A percentile compares a stretch with the other conserved stretches of the same genome.
phyloP scores from a whole-genome alignment of 2,888 invertebrate genomes.

The Anthophora plumipes region DNA sequence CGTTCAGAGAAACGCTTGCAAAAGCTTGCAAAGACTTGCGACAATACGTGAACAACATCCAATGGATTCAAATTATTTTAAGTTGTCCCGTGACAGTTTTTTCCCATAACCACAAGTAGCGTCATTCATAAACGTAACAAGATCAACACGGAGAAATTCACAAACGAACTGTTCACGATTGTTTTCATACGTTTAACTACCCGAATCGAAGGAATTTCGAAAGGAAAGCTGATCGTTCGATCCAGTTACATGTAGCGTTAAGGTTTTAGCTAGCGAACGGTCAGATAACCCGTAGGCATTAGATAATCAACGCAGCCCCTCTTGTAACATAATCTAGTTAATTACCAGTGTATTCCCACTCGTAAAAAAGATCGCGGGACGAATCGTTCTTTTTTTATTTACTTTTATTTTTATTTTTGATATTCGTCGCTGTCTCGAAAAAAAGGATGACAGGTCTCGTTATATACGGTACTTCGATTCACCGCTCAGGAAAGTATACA shows the following conservation, averaged over 20 bases:
- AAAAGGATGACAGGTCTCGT: slow-evolving; percentile 23
- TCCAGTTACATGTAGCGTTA: background rate
- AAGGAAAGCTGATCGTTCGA: background rate
- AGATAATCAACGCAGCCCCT: background rate
- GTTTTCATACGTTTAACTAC: too few relatives aligned
- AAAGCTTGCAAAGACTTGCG: too few relatives aligned
- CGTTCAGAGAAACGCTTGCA: too few relatives aligned
- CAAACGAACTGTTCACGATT: too few relatives aligned
- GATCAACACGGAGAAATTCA: too few relatives aligned
- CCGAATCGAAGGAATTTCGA: background rate
- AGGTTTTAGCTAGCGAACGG: slow-evolving; percentile 2
- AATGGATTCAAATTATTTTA: too few relatives aligned
- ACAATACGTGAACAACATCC: too few relatives aligned
- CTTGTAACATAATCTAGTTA: slow-evolving; percentile 30
- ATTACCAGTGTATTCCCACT: slow-evolving; percentile 1
- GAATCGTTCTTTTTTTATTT: too few relatives aligned
- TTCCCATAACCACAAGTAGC: too few relatives aligned
- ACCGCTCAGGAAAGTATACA: background rate
- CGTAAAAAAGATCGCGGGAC: background rate
- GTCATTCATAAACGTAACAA: too few relatives aligned
- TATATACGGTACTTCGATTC: background rate
- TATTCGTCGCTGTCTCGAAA: slow-evolving; percentile 1
- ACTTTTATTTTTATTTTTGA: too few relatives aligned
- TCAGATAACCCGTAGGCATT: slow-evolving; percentile 13
- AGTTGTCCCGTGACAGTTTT: too few relatives aligned